A percentile compares a stretch with the other conserved stretches of the same genome.
Evolutionary conservation across 2,888 invertebrate genomes (phyloP).

Genomic region (Leistus spinibarbis): DNA sequence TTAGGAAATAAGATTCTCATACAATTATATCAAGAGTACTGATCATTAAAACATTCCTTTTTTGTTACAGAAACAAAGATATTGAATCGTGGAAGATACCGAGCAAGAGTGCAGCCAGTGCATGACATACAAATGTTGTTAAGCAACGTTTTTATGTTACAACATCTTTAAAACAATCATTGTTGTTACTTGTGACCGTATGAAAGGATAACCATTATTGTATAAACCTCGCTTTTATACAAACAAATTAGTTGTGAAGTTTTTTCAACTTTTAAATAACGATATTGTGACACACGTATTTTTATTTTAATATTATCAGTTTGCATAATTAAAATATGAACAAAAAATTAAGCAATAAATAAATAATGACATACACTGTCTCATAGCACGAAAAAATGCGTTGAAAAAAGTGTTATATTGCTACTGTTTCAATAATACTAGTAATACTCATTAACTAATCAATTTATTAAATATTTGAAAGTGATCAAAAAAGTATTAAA

Average conservation of each 20-base stretch:
- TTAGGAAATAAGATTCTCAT: conserved; percentile 15
- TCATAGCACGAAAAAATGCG: conserved; percentile 14
- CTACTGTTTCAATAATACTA: not conserved
- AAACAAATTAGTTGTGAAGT: conserved; percentile 8
- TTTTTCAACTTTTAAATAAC: conserved; percentile 10
- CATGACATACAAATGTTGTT: conserved; percentile 22
- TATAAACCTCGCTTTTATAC: conserved; percentile 9
- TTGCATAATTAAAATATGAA: conserved; percentile 22
- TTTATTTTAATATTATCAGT: not conserved
- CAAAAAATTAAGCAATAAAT: not conserved
- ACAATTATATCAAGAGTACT: conserved; percentile 5
- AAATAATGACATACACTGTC: conserved; percentile 11
- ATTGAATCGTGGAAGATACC: conserved; percentile 7
- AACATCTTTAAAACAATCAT: conserved; percentile 27
- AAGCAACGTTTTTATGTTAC: conserved; percentile 21
- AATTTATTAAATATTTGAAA: not conserved
- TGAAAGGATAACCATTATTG: conserved; percentile 32
- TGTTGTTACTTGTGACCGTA: conserved; percentile 8
- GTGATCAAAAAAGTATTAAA: not conserved
- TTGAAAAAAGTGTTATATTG: conserved; percentile 1
- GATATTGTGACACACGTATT: not conserved
- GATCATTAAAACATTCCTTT: conserved; percentile 16
- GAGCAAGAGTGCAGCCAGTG: not conserved
- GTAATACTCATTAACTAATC: not conserved
- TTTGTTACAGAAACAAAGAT: conserved; percentile 20